phyloP scores from a whole-genome alignment of 2,888 invertebrate genomes.

The Epinotia demarniana region DNA sequence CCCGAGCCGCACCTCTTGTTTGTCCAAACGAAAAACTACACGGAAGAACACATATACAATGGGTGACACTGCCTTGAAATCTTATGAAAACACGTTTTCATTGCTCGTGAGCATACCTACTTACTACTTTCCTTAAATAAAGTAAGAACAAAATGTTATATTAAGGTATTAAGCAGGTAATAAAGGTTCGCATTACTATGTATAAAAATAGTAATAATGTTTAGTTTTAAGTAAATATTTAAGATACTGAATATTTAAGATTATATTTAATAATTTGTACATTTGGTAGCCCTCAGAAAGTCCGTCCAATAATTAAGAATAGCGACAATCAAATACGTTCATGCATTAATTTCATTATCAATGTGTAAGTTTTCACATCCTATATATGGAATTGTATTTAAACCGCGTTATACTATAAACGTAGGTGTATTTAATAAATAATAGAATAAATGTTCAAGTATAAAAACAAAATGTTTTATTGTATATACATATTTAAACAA shows the following conservation, averaged over 20 bases:
- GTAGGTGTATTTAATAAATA: constrained; percentile 4
- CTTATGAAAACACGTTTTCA: too few relatives aligned
- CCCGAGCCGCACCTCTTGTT: neutral
- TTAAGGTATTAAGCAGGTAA: neutral
- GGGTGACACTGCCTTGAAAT: too few relatives aligned
- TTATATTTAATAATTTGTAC: constrained; percentile 53
- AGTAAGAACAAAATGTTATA: neutral
- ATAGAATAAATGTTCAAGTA: constrained; percentile 31
- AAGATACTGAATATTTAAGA: neutral
- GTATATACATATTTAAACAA: neutral
- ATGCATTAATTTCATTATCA: constrained; percentile 26
- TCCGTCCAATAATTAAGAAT: constrained; percentile 71
- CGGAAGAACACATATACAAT: too few relatives aligned
- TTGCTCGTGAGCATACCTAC: too few relatives aligned
- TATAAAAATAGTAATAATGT: neutral
- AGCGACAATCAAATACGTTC: constrained; percentile 33
- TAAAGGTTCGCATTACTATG: neutral
- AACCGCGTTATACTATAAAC: constrained; percentile 7
- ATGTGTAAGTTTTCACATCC: neutral
- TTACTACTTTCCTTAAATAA: too few relatives aligned
- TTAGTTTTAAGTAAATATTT: neutral
- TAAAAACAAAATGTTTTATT: constrained; percentile 7
- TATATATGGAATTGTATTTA: constrained; percentile 19
- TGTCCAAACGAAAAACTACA: neutral
- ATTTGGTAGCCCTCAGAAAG: constrained; percentile 66